Evolutionary conservation across 2,888 invertebrate species (phyloP).

Genomic region (Tupiocoris notatus): DNA sequence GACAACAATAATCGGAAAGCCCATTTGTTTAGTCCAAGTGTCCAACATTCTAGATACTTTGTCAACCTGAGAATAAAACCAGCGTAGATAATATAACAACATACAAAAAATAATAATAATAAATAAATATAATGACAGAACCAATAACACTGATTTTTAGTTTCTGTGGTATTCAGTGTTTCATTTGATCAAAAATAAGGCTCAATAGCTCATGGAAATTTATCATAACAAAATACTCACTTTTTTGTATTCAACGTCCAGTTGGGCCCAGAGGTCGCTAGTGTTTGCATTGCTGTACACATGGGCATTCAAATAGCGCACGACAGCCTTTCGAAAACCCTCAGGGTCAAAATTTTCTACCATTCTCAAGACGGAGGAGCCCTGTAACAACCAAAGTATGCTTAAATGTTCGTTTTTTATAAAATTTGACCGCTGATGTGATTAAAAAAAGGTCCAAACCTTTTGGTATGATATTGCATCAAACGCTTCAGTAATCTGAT

Average conservation of each 20-base stretch:
- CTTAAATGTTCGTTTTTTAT: background rate
- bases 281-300: slow-evolving; percentile 77
- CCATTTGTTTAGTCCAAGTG: slow-evolving; percentile 88
- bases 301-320: slow-evolving; percentile 69
- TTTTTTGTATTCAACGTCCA: slow-evolving; percentile 25
- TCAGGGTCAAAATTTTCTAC: slow-evolving; percentile 29
- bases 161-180: no score
- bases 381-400: slow-evolving; percentile 16
- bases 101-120: no score
- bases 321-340: slow-evolving; percentile 70
- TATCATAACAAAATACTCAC: no score
- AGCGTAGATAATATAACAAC: no score
- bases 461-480: slow-evolving; percentile 89
- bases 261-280: slow-evolving; percentile 65
- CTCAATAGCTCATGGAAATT: no score
- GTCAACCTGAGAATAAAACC: slow-evolving; percentile 18
- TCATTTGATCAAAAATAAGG: no score
- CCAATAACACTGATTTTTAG: no score
- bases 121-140: no score
- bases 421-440: background rate
- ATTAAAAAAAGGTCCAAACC: slow-evolving; percentile 56
- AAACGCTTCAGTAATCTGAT: slow-evolving; percentile 88
- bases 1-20: slow-evolving; percentile 74
- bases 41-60: slow-evolving; percentile 66
- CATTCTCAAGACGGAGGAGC: slow-evolving; percentile 32